phyloP scores from a whole-genome alignment of 92 coral and sea anemone species.

The Pocillopora meandrina region DNA sequence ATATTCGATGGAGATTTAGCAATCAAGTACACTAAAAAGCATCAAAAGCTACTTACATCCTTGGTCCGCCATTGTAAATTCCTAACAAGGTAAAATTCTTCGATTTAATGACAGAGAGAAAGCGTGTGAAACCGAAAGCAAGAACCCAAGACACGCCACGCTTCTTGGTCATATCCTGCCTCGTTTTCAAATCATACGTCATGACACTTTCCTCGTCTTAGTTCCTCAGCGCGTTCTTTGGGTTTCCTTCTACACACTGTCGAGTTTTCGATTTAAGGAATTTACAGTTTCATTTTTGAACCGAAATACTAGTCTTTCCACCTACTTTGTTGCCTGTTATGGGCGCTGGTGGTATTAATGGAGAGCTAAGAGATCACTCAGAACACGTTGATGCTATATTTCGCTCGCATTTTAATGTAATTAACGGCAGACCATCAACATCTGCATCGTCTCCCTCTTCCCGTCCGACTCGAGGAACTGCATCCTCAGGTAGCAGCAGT shows the following conservation, averaged over 20 bases:
- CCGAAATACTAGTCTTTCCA: neutral
- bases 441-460: conserved; percentile 43
- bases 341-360: conserved; percentile 94
- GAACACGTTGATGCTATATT: conserved; percentile 67
- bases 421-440: conserved; percentile 33
- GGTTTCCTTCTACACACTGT: neutral
- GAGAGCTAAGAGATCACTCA: conserved; percentile 80
- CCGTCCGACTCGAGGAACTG: conserved; percentile 2
- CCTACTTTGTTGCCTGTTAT: conserved; percentile 60
- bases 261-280: neutral
- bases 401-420: conserved; percentile 65
- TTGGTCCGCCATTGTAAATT: conserved; percentile 39
- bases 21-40: neutral
- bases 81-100: neutral
- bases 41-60: conserved; percentile 27
- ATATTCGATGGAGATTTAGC: neutral
- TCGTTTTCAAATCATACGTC: conserved; percentile 31
- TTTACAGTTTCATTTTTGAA: neutral
- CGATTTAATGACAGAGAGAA: neutral
- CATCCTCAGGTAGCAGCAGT: conserved; percentile 19
- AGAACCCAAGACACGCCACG: conserved; percentile 23
- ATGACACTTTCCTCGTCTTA: conserved; percentile 8
- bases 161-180: conserved; percentile 6
- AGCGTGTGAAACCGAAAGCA: neutral
- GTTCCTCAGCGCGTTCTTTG: neutral